phyloP scores from a whole-genome alignment of 2,797 vertebrate genomes.

The Pangasius macronema region DNA sequence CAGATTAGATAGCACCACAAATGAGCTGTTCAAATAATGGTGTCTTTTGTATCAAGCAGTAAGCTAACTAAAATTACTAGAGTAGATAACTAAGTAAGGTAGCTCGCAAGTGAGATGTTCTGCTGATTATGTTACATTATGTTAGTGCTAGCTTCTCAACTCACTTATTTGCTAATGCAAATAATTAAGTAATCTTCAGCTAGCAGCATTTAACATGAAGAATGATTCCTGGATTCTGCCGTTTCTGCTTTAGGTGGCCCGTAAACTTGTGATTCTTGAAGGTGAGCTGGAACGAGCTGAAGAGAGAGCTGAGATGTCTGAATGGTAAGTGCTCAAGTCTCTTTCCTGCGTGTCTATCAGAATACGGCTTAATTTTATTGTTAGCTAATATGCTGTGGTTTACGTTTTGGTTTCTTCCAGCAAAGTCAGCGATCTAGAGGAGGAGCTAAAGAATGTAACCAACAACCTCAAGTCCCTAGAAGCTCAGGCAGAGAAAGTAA shows the following conservation, averaged over 20 bases:
- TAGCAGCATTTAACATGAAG: background rate
- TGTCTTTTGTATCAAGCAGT: too few species aligned
- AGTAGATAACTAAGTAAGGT: background rate
- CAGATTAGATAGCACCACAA: background rate
- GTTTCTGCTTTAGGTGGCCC: slow-evolving; percentile 82
- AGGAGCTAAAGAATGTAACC: slow-evolving; percentile 97
- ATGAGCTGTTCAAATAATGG: too few species aligned
- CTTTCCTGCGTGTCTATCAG: background rate
- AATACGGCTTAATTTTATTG: background rate
- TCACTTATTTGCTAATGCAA: background rate
- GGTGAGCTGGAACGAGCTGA: slow-evolving; percentile 96
- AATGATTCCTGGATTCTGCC: background rate
- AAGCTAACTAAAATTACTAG: background rate
- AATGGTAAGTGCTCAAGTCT: slow-evolving; percentile 79
- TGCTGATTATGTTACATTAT: background rate
- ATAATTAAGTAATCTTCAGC: background rate
- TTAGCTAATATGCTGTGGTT: slow-evolving; percentile 21
- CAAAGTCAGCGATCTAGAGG: slow-evolving; percentile 93
- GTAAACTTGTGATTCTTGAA: slow-evolving; percentile 96
- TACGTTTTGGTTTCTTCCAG: slow-evolving; percentile 64
- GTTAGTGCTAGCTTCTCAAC: background rate
- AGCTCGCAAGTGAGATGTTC: background rate
- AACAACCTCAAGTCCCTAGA: slow-evolving; percentile 98
- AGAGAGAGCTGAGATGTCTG: slow-evolving; percentile 93
- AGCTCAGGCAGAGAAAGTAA: slow-evolving; percentile 96